Percentiles rank a stretch among this genome's conserved stretches.
Conservation (phyloP, 1,140 invertebrate species). For the Coelopa frigida region DNA sequence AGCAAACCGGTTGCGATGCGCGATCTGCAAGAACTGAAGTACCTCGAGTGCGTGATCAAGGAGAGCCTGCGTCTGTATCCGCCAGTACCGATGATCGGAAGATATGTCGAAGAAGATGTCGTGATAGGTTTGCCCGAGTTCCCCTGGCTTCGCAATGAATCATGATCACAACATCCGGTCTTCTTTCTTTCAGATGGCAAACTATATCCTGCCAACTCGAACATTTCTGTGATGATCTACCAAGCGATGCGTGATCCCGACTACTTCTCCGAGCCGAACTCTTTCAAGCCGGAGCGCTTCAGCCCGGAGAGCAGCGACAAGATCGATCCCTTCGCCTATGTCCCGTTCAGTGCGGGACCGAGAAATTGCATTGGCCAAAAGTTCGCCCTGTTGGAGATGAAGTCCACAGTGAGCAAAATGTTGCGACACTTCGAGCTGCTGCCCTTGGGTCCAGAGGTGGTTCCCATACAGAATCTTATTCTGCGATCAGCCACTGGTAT, state of each 20-base stretch:
- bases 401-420: conserved; percentile 48
- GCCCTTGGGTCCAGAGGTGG: conserved; percentile 23
- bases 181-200: conserved; percentile 23
- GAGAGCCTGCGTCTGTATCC: conserved; percentile 58
- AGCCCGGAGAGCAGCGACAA: conserved; percentile 43
- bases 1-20: conserved; percentile 20
- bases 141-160: background rate
- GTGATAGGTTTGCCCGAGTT: conserved; percentile 25
- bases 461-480: conserved; percentile 28
- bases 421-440: conserved; percentile 41
- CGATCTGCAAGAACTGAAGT: conserved; percentile 31
- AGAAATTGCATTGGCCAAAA: conserved; percentile 66
- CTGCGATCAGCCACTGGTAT: conserved; percentile 32
- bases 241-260: conserved; percentile 49
- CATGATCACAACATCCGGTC: background rate
- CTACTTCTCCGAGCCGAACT: conserved; percentile 53
- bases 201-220: conserved; percentile 40
- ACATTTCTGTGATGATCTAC: conserved; percentile 43
- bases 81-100: conserved; percentile 59
- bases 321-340: conserved; percentile 48
- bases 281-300: conserved; percentile 61
- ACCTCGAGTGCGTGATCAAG: conserved; percentile 56
- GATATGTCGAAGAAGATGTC: conserved; percentile 49
- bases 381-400: conserved; percentile 73
- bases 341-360: conserved; percentile 60